Conservation (phyloP, 1,140 invertebrate species). For the Drosophila baimaii region DNA sequence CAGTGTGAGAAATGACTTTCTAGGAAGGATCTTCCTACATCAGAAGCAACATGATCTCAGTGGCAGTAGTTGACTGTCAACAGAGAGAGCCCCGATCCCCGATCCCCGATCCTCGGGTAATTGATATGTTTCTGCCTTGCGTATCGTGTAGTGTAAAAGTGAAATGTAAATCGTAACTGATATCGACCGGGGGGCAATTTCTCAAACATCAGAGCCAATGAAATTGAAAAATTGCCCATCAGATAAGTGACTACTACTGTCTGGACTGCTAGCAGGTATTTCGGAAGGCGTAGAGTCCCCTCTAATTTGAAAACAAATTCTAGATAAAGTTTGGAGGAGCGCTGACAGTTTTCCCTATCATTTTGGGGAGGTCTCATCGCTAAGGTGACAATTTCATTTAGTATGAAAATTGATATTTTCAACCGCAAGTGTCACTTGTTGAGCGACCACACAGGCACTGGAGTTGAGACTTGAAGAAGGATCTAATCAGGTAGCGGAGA, state of each 20-base stretch:
- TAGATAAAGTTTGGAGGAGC: not conserved
- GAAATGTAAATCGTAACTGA: conserved; percentile 79
- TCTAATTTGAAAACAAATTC: conserved; percentile 41
- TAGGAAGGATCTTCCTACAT: conserved; percentile 58
- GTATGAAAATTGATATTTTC: conserved; percentile 73
- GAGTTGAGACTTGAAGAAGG: not conserved
- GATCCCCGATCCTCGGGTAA: conserved; percentile 71
- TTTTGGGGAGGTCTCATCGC: conserved; percentile 33
- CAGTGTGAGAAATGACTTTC: conserved; percentile 78
- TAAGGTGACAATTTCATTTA: conserved; percentile 75
- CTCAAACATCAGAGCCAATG: conserved; percentile 66
- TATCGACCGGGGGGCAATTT: conserved; percentile 64
- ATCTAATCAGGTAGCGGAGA: conserved; percentile 45
- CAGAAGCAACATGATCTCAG: conserved; percentile 20
- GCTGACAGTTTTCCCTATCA: conserved; percentile 60
- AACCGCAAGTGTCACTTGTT: conserved; percentile 49
- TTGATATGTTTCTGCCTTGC: conserved; percentile 75
- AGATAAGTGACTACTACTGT: conserved; percentile 60
- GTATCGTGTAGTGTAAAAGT: conserved; percentile 50
- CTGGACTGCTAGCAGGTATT: conserved; percentile 12
- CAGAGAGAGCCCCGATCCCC: conserved; percentile 23
- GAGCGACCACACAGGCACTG: conserved; percentile 63
- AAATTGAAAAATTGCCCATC: conserved; percentile 77
- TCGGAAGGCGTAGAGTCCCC: not conserved
- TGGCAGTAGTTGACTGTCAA: conserved; percentile 65